Percentiles rank a stretch among this genome's conserved stretches.
phyloP scores from a whole-genome alignment of 2,888 invertebrate species.

The Cecidostiba fungosa region DNA sequence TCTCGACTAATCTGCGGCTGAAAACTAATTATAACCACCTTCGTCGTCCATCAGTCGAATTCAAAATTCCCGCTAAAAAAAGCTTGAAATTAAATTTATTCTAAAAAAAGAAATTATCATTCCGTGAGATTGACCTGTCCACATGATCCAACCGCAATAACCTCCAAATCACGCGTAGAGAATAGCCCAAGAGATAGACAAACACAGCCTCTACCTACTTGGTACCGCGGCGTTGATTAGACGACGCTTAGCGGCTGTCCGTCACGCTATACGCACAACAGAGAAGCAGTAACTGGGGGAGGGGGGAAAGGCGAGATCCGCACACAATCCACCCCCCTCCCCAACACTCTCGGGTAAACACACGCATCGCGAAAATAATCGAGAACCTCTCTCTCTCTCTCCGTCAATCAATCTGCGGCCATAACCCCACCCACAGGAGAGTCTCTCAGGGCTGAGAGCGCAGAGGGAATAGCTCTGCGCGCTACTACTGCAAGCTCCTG shows the following conservation, averaged over 20 bases:
- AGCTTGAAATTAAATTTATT: too few relatives aligned
- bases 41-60: too few relatives aligned
- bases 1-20: too few relatives aligned
- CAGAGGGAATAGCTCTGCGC: conserved; percentile 50
- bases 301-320: conserved; percentile 22
- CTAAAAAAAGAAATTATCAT: not conserved
- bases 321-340: not conserved
- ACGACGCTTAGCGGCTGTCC: conserved; percentile 46
- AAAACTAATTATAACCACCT: too few relatives aligned
- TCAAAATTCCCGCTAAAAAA: too few relatives aligned
- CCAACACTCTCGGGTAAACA: not conserved
- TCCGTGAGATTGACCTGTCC: not conserved
- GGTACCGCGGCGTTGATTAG: conserved; percentile 54
- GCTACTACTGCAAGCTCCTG: conserved; percentile 65
- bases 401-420: conserved; percentile 69
- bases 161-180: not conserved
- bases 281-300: not conserved
- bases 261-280: not conserved
- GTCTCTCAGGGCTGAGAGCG: not conserved
- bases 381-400: conserved; percentile 73
- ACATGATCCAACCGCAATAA: not conserved
- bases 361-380: conserved; percentile 70
- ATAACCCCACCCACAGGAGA: not conserved
- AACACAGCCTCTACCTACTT: not conserved
- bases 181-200: not conserved